Evolutionary conservation across 2,888 invertebrate species (phyloP), one percentile per base, ranked within the genome.

Genomic region (Xiphydria camelus): DNA sequence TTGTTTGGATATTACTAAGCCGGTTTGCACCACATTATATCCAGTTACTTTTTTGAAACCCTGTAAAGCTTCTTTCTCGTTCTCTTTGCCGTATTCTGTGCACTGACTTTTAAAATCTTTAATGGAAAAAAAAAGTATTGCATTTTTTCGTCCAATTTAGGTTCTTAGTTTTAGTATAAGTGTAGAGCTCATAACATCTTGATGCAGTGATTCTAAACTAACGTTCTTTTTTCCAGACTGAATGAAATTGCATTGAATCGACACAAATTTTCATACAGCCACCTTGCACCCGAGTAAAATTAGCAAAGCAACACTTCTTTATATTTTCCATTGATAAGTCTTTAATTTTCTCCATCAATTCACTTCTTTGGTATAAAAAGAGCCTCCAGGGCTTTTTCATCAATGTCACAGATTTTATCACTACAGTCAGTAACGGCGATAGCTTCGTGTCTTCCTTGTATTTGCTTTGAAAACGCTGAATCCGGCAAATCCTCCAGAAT

Each of bases 61-160:
- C 12, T 19, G 14, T 22, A 17, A n/a, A 38, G 45, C 45, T 31
- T 41, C 32, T 19, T 12, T 6, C 19, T 45, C 45, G 14, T 14
- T 41, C 18, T 45, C 15, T 4, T 12, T 22, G 9, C 45, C 45
- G 21, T 45, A 41, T 10, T 40, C 12, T 12, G 22, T 22, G 6
- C 6, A 15, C n/a, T 14, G 9, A 25, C 25, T 36, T 20, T 20
- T 19, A 23, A 36, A 36, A 20, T 18, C 23, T 36, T 20, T 21
- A 5, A n/a, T 4, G 6, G n/a, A n/a, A 4, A 9, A 20, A 36
- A 20, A 21, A 22, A 23, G n/a, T n/a, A n/a, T n/a, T n/a, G n/a
- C n/a, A n/a, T n/a, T n/a, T n/a, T n/a, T n/a, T n/a, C n/a, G n/a
- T 4, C 36, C 36, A 36, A 36, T 36, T 42, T 36, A 14, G 35